A percentile compares a stretch with the other conserved stretches of the same genome.
Conservation (phyloP, 2,113 vertebrate species). For the Sander lucioperca region DNA sequence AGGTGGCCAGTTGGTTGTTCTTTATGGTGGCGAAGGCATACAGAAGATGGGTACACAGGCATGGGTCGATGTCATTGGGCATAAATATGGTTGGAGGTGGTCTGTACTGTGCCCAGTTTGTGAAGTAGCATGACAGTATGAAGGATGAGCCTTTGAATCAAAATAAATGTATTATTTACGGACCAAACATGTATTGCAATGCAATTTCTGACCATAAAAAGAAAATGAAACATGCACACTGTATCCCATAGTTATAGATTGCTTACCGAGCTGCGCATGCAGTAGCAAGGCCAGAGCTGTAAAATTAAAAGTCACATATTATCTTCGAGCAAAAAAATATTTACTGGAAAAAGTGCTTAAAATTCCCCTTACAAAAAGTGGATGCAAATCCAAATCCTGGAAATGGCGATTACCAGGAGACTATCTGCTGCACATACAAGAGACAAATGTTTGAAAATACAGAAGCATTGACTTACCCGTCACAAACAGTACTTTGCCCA, state of each 20-base stretch:
- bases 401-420: background rate
- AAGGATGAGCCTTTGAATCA: slow-evolving; percentile 71
- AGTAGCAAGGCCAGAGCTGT: slow-evolving; percentile 71
- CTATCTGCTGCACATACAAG: background rate
- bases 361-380: background rate
- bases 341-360: background rate
- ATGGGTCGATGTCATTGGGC: slow-evolving; percentile 68
- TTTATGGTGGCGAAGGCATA: slow-evolving; percentile 76
- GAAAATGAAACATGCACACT: background rate
- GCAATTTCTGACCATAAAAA: background rate
- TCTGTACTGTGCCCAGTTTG: slow-evolving; percentile 79
- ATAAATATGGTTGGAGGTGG: slow-evolving; percentile 64
- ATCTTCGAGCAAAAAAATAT: background rate
- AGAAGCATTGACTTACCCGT: slow-evolving; percentile 53
- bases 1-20: slow-evolving; percentile 67
- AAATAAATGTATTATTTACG: background rate
- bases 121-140: slow-evolving; percentile 80
- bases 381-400: background rate
- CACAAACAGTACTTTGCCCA: slow-evolving; percentile 72
- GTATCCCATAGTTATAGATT: background rate
- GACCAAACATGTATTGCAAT: background rate
- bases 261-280: slow-evolving; percentile 73
- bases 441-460: background rate
- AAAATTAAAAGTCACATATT: slow-evolving; percentile 22
- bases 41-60: slow-evolving; percentile 75